phyloP scores from a whole-genome alignment of 2,113 vertebrate genomes.

The Haemorhous mexicanus region DNA sequence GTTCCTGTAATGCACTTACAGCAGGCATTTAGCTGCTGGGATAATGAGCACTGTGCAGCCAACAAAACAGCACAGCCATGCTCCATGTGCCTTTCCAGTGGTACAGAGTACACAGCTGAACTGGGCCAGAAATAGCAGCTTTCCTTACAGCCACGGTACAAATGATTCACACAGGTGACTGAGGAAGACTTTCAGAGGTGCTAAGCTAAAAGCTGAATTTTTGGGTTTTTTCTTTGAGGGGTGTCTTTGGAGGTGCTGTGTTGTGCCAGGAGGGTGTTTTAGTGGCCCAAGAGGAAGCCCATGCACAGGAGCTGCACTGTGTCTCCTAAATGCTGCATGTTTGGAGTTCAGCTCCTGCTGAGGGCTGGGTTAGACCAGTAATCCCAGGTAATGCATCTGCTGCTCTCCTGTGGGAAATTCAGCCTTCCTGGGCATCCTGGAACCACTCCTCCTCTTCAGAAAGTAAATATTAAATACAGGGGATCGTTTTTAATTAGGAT shows the following conservation, averaged over 20 bases:
- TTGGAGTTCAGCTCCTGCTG: not conserved
- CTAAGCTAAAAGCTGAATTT: not conserved
- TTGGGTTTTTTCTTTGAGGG: not conserved
- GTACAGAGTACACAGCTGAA: not conserved
- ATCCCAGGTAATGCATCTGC: not conserved
- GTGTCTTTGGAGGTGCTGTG: not conserved
- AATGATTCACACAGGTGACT: constrained; percentile 20
- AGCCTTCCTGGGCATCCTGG: not conserved
- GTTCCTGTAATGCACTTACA: not conserved
- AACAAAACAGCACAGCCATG: not conserved
- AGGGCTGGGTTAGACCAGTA: not conserved
- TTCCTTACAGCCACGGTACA: not conserved
- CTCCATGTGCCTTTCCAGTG: not conserved
- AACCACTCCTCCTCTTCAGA: not conserved
- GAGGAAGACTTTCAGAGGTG: not conserved
- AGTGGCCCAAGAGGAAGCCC: too few species aligned
- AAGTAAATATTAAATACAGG: not conserved
- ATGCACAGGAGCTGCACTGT: not conserved
- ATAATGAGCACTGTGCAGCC: constrained; percentile 47
- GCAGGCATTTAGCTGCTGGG: constrained; percentile 39
- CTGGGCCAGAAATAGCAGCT: constrained; percentile 42
- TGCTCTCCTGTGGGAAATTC: not conserved
- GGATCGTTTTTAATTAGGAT: not conserved
- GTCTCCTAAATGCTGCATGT: not conserved
- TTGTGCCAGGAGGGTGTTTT: not conserved